Base-by-base conservation (phyloP, 1,140 invertebrate species). In the Drosophila oshimai region DNA sequence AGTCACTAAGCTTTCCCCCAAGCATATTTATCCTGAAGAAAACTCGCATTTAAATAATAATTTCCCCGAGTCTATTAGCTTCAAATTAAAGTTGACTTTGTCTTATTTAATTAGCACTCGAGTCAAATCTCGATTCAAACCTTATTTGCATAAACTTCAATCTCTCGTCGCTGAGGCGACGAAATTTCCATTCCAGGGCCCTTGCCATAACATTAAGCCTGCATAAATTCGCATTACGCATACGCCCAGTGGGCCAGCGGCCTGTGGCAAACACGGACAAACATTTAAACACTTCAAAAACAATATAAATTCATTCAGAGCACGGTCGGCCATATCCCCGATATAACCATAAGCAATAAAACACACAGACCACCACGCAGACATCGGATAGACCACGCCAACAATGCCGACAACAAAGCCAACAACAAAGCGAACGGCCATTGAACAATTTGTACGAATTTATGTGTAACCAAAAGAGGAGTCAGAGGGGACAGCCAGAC, bases 221-320 rank as follows among this genome's bases (percentile, higher is more conserved):
- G 53, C 58, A 55, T 75, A 49, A 60, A 60, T 64, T 51, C 26
- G 45, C 47, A 64, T 54, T 83, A 73, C 69, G 62, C 50, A 76
- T 69, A 68, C 60, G 46, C 37, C 62, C 61, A 29, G 69, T 22
- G 45, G 31, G 53, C 28, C 20, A 3, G 28, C 54, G 36, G 28
- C 57, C 37, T 37, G 60, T 12, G 31, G 57, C 44, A 83, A 71
- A 65, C 44, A 61, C 46, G 68, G 67, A 57, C 74, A 79, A 67
- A 74, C 70, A 72, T 74, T 86, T 79, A 74, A 84, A 75, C 74
- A 75, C 79, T 86, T 86, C 37, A 75, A 86, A 86, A 80, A 71
- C 80, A 84, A 79, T 84, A 86, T 75, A 84, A 86, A 86, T 86
- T 75, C 64, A 79, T 86, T 84, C 74, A 86, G 74, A 46, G 68